Evolutionary conservation across 2,113 vertebrate species (phyloP).

Genomic region (Catharus minimus): DNA sequence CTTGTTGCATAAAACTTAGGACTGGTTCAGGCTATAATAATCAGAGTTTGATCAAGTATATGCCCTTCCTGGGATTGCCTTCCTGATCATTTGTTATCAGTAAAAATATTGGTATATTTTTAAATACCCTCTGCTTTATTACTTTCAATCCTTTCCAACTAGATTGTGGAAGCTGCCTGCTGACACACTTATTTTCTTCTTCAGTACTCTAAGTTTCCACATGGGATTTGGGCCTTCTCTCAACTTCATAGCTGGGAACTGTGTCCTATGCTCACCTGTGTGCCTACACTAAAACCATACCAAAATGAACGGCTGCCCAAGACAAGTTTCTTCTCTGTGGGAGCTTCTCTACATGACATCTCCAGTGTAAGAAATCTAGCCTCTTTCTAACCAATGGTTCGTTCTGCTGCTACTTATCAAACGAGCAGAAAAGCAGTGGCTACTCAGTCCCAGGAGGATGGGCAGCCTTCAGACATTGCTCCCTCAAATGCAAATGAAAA

Average conservation of each 20-base stretch:
- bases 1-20: neutral
- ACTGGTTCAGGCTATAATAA: neutral
- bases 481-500: neutral
- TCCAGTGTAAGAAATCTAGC: neutral
- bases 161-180: neutral
- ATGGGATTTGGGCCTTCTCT: neutral
- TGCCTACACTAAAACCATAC: neutral
- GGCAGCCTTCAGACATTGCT: neutral
- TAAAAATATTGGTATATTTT: neutral
- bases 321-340: neutral
- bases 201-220: neutral
- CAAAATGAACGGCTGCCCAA: neutral
- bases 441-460: neutral
- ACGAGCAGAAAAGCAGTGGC: neutral
- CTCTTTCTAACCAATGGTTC: neutral
- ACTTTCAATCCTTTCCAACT: neutral
- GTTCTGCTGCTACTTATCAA: neutral
- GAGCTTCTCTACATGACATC: neutral
- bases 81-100: neutral
- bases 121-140: neutral
- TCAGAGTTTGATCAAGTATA: neutral
- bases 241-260: neutral
- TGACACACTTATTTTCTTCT: neutral
- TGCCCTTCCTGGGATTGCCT: neutral
- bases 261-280: fast-evolving